Evolutionary conservation across 2,113 vertebrate genomes (phyloP).

Genomic region (Grammomys dolichurus): DNA sequence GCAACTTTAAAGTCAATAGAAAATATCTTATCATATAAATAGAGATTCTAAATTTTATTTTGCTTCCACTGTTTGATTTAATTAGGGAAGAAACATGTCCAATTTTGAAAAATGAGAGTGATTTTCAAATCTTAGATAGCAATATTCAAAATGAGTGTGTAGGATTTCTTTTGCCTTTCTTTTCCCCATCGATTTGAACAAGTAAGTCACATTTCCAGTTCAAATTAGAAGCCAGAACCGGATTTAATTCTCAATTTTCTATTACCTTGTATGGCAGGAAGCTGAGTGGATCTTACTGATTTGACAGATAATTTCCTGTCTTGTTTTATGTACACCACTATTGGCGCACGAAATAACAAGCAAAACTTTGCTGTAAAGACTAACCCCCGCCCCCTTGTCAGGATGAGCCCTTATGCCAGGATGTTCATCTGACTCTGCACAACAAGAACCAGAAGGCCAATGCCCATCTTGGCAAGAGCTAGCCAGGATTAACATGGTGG

Average conservation of each 20-base stretch:
- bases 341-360: neutral
- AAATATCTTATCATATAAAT: constrained; percentile 6
- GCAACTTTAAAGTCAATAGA: constrained; percentile 23
- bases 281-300: constrained; percentile 35
- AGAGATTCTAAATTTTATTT: neutral
- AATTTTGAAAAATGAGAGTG: neutral
- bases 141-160: neutral
- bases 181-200: constrained; percentile 62
- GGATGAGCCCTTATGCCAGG: constrained; percentile 59
- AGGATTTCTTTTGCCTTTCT: neutral
- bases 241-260: constrained; percentile 16
- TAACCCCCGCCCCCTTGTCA: neutral
- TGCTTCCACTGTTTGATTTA: constrained; percentile 54
- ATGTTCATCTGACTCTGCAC: constrained; percentile 69
- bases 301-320: neutral
- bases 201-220: constrained; percentile 55
- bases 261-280: neutral
- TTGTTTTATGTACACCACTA: constrained; percentile 43
- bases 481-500: constrained; percentile 48
- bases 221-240: constrained; percentile 18
- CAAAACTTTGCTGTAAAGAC: constrained; percentile 69
- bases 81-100: constrained; percentile 40
- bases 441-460: constrained; percentile 30
- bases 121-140: constrained; percentile 59
- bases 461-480: constrained; percentile 66